Evolutionary conservation across 2,888 invertebrate genomes (phyloP).

Genomic region (Eustalomyia histrio): DNA sequence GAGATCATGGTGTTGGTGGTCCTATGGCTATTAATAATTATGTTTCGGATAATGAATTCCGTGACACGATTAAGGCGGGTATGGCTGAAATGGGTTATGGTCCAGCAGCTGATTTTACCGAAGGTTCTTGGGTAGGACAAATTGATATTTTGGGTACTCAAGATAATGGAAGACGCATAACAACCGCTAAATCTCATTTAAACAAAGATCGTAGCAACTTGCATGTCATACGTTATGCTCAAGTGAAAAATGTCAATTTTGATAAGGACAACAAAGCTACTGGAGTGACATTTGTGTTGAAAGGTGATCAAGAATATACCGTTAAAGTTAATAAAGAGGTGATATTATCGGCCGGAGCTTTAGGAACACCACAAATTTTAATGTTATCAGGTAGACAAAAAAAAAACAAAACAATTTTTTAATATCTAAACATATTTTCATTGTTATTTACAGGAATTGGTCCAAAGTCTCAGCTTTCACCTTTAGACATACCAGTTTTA

Average conservation of each 20-base stretch:
- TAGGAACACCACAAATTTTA: constrained; percentile 94
- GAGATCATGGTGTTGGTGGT: constrained; percentile 83
- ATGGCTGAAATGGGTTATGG: constrained; percentile 89
- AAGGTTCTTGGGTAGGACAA: constrained; percentile 90
- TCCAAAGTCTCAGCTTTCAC: constrained; percentile 73
- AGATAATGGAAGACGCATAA: constrained; percentile 88
- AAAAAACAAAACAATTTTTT: neutral
- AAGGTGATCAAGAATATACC: constrained; percentile 80
- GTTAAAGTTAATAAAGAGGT: constrained; percentile 87
- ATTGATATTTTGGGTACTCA: constrained; percentile 93
- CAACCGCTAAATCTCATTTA: constrained; percentile 88
- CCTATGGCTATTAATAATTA: constrained; percentile 80
- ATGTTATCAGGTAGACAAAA: constrained; percentile 88
- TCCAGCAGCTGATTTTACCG: constrained; percentile 88
- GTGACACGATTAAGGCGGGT: constrained; percentile 87
- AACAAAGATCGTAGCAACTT: constrained; percentile 82
- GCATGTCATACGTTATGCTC: constrained; percentile 82
- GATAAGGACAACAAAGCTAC: constrained; percentile 80
- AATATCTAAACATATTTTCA: neutral
- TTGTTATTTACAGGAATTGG: constrained; percentile 75
- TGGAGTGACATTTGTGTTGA: constrained; percentile 80
- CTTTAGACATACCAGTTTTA: constrained; percentile 72
- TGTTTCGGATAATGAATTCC: constrained; percentile 87
- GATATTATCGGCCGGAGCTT: constrained; percentile 92
- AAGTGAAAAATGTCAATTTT: constrained; percentile 82